These are phyloP conservation scores for Ophion ellenae DNA, from an alignment of 2,888 invertebrate species.

Conservation along the genomic window DNA sequence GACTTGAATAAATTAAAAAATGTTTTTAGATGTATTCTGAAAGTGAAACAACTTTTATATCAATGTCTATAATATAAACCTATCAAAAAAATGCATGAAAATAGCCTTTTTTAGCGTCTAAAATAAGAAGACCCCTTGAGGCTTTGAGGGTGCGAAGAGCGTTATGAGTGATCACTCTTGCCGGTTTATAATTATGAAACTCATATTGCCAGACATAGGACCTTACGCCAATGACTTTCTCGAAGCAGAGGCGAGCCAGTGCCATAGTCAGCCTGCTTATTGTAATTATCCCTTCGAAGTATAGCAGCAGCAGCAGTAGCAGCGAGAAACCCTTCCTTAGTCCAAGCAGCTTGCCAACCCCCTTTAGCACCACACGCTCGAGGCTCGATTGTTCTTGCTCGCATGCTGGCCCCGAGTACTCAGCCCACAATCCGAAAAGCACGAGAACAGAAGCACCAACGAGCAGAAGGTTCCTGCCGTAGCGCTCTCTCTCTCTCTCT, in stretches of 20 bases:
- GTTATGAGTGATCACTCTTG: not conserved
- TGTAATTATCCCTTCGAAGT: conserved; percentile 79
- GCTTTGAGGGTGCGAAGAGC: not conserved
- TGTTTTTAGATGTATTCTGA: too few relatives aligned
- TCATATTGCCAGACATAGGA: conserved; percentile 15
- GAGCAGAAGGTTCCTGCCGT: conserved; percentile 58
- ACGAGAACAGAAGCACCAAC: conserved; percentile 52
- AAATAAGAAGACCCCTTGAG: too few relatives aligned
- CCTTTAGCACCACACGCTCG: conserved; percentile 76
- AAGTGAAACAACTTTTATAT: too few relatives aligned
- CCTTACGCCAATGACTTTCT: conserved; percentile 75
- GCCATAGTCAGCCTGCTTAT: conserved; percentile 74
- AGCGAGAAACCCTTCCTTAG: conserved; percentile 56
- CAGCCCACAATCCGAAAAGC: conserved; percentile 45
- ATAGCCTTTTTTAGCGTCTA: too few relatives aligned
- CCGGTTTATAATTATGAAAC: not conserved
- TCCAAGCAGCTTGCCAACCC: conserved; percentile 69
- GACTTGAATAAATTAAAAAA: too few relatives aligned
- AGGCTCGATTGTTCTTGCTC: conserved; percentile 80
- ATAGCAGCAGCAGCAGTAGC: conserved; percentile 65
- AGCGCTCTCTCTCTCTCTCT: conserved; percentile 62
- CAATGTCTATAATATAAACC: too few relatives aligned
- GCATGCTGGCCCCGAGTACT: conserved; percentile 68
- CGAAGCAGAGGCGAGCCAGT: conserved; percentile 72
- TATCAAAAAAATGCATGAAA: too few relatives aligned